phyloP scores from a whole-genome alignment of 2,113 vertebrate species.

The Melanostigma gelatinosum region DNA sequence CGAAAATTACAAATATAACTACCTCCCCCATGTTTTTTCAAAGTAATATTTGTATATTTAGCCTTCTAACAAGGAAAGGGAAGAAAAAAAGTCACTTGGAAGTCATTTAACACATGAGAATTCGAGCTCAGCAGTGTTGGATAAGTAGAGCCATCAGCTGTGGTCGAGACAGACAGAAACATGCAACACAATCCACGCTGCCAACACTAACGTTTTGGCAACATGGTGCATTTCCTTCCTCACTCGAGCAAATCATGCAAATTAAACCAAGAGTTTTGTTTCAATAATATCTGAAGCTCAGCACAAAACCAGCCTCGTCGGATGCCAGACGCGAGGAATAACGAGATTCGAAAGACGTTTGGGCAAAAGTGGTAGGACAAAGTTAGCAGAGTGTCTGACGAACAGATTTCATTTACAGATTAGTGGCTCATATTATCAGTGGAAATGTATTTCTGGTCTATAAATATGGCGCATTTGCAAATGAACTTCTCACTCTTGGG shows the following conservation, averaged over 20 bases:
- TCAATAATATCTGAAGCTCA: constrained; percentile 40
- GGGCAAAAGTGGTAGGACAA: not conserved
- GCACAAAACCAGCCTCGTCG: constrained; percentile 24
- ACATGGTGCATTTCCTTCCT: constrained; percentile 18
- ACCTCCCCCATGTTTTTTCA: not conserved
- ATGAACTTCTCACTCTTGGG: not conserved
- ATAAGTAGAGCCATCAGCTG: constrained; percentile 47
- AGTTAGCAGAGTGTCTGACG: constrained; percentile 15
- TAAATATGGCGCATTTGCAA: not conserved
- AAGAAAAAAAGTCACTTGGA: constrained; percentile 8
- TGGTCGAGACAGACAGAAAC: constrained; percentile 49
- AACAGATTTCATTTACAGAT: constrained; percentile 14
- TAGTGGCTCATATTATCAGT: not conserved
- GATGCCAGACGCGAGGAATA: constrained; percentile 17
- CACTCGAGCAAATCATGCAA: constrained; percentile 37
- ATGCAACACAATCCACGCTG: constrained; percentile 51
- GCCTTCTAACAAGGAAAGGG: not conserved
- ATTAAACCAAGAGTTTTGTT: constrained; percentile 54
- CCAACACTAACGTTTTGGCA: constrained; percentile 51
- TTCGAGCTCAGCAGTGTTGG: constrained; percentile 46
- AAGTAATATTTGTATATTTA: not conserved
- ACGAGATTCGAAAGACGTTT: not conserved
- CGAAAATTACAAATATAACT: not conserved
- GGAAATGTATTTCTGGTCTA: constrained; percentile 1
- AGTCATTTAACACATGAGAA: constrained; percentile 30